A percentile compares a stretch with the other conserved stretches of the same genome.
phyloP scores from a whole-genome alignment of 2,113 vertebrate species.

The Melanerpes aurifrons region DNA sequence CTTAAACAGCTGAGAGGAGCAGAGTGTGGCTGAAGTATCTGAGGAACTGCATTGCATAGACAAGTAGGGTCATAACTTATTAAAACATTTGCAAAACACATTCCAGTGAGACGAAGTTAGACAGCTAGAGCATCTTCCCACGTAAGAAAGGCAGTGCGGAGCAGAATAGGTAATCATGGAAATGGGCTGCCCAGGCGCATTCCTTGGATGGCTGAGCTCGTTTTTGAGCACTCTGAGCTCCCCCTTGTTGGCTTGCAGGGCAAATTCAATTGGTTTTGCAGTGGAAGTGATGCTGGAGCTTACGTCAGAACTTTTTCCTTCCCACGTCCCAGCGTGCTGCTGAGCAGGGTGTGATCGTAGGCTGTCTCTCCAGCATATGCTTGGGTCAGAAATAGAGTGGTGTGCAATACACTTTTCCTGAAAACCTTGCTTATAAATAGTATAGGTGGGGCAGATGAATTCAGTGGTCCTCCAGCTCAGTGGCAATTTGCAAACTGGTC shows the following conservation, averaged over 20 bases:
- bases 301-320: background rate
- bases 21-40: slow-evolving; percentile 17
- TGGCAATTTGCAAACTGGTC: background rate
- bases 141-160: background rate
- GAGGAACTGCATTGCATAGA: slow-evolving; percentile 57
- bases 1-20: slow-evolving; percentile 44
- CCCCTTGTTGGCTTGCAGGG: background rate
- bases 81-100: slow-evolving; percentile 61
- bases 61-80: slow-evolving; percentile 64
- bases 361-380: slow-evolving; percentile 1
- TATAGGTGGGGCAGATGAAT: background rate
- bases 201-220: background rate
- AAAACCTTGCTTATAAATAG: background rate
- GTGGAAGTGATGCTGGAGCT: background rate
- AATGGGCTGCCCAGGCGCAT: background rate
- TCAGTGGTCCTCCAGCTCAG: background rate
- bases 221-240: background rate
- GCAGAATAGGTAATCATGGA: background rate
- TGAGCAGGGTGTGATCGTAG: background rate
- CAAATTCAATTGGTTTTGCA: background rate
- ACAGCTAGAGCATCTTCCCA: slow-evolving; percentile 14
- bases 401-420: background rate
- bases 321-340: background rate
- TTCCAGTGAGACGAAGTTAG: slow-evolving; percentile 47
- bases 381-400: slow-evolving; percentile 6